Evolutionary conservation across 2,113 vertebrate genomes (phyloP), one percentile per base, ranked within the genome.

Genomic region (Gavia stellata): DNA sequence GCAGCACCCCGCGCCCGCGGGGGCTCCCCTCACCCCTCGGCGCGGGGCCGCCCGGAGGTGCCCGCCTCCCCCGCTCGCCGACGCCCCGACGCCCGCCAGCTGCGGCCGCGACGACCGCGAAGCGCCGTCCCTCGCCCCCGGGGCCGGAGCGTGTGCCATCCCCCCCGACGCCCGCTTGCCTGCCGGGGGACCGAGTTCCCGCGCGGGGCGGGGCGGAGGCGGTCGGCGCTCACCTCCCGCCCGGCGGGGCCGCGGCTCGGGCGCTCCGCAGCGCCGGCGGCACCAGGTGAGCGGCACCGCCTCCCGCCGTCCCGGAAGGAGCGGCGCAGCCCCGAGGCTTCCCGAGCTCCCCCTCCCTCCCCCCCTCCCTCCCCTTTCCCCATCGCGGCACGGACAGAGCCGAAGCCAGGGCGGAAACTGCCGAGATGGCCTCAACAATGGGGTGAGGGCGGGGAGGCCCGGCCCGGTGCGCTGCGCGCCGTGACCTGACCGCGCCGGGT

Each of bases 381-480:
- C 61, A 84, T 93, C 65, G 77, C 86, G 58, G 75, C 70, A 79
- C 96, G 96, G 96, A 87, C 88, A 42, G 42, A 67, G 95, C 96
- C 98, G 97, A 97, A 94, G 94, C 83, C 63, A 42, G 25, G 74
- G 56, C 98, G 98, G 98, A 98, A 98, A 96, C 91, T 89, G 92
- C 97, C 98, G 97, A 98, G 92, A 66, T 82, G 52, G 80, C 75
- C 86, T 79, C 75, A 56, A 95, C 86, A 84, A 80, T 83, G 95
- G 92, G 94, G 86, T 56, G 77, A 59, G 61, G 77, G 61, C 78
- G 40, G 71, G 63, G 88, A 91, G 44, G 55, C 49, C 93, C 88
- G 85, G 81, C 79, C 88, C 47, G 84, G 77, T 94, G 90, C 94
- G 85, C 90, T 87, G 91, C 82, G 89, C 44, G 83, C 92, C 53